Percentiles rank a stretch among this genome's conserved stretches.
Conservation (phyloP, 1,140 invertebrate species). For the Habropoda laboriosa region DNA sequence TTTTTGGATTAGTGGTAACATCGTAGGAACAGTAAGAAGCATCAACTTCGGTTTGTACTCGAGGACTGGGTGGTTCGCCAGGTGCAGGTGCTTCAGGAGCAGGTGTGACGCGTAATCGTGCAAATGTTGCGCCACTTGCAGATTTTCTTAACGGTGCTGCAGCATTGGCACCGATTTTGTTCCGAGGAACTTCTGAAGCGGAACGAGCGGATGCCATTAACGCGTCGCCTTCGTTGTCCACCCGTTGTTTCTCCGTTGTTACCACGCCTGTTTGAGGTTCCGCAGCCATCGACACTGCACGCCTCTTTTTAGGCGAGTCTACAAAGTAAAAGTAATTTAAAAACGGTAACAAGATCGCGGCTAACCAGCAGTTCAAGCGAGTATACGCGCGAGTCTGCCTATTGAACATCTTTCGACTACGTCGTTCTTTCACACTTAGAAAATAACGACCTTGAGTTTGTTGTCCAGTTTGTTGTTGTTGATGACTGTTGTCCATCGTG, state of each 20-base stretch:
- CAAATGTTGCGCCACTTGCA: constrained; percentile 79
- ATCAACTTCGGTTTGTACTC: constrained; percentile 84
- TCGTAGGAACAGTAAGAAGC: constrained; percentile 83
- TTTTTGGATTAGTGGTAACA: constrained; percentile 78
- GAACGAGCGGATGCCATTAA: constrained; percentile 81
- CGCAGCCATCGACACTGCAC: constrained; percentile 82
- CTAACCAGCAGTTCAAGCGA: too few species aligned
- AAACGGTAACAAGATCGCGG: not conserved
- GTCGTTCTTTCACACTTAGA: not conserved
- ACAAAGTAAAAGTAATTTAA: not conserved
- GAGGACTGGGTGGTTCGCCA: constrained; percentile 82
- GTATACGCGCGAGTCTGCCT: too few species aligned
- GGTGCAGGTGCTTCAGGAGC: constrained; percentile 72
- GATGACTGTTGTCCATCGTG: constrained; percentile 77
- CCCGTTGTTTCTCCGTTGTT: constrained; percentile 77
- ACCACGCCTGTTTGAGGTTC: constrained; percentile 75
- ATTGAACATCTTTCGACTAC: too few species aligned
- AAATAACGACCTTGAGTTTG: constrained; percentile 74
- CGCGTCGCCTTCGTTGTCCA: constrained; percentile 82
- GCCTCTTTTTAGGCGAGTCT: constrained; percentile 82
- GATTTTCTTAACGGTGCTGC: constrained; percentile 76
- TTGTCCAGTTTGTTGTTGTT: constrained; percentile 71
- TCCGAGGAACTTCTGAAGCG: constrained; percentile 77
- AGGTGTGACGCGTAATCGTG: constrained; percentile 75
- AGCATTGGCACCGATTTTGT: constrained; percentile 73